Percentiles rank a stretch among this genome's conserved stretches.
phyloP scores from a whole-genome alignment of 2,113 vertebrate species.

The Xiphophorus couchianus region DNA sequence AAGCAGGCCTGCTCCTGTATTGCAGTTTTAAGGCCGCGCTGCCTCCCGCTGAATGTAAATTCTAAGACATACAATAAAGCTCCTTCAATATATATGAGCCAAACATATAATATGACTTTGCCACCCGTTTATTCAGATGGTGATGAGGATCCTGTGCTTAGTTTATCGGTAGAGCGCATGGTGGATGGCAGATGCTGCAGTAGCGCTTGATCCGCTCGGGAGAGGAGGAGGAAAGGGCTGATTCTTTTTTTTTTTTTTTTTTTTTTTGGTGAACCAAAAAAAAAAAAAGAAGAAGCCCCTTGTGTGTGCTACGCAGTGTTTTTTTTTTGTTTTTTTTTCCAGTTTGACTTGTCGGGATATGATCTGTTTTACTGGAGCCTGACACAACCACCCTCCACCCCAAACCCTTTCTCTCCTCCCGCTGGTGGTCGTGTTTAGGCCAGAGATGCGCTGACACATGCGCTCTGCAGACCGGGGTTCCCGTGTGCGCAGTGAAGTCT shows the following conservation, averaged over 20 bases:
- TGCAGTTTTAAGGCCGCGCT: constrained; percentile 53
- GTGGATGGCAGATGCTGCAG: constrained; percentile 67
- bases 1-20: constrained; percentile 11
- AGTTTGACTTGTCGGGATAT: not conserved
- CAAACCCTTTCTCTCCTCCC: not conserved
- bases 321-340: not conserved
- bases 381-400: not conserved
- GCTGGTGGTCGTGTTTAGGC: not conserved
- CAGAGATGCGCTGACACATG: constrained; percentile 74
- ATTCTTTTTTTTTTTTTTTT: no score
- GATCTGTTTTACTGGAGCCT: constrained; percentile 28
- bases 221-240: not conserved
- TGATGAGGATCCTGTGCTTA: not conserved
- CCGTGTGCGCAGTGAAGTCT: constrained; percentile 14
- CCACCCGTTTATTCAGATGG: not conserved
- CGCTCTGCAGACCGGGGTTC: constrained; percentile 34
- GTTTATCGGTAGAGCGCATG: constrained; percentile 14
- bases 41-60: constrained; percentile 48
- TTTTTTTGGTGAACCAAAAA: no score
- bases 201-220: constrained; percentile 52
- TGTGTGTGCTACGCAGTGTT: no score
- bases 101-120: no score
- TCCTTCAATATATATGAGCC: not conserved
- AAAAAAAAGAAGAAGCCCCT: no score
- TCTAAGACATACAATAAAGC: not conserved